Base-by-base conservation (phyloP, 2,797 vertebrate species). In the Syngnathus rostellatus region DNA sequence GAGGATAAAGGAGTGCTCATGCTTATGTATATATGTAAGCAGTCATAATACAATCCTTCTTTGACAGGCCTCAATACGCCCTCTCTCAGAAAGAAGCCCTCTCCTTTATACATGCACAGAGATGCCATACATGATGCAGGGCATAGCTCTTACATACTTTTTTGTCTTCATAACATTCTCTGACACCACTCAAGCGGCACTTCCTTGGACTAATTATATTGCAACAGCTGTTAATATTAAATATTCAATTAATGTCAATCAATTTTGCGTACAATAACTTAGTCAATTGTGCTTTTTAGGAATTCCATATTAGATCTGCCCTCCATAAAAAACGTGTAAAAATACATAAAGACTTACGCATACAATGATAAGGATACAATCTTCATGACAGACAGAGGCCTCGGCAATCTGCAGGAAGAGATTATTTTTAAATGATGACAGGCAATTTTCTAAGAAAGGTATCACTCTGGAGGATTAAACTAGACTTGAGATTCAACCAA, bases 321-420 rank as follows among this genome's bases (percentile, higher is more conserved):
- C 25, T 17, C 16, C 46, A 48, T 14, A 46, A 46, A 46, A 46
- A 46, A 16, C 45, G 12, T 1, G 3, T 14, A 3, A 1, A 1
- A 60, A 60, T 38, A 60, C 8, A 59, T 8, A 3, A 23, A 45
- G 31, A 31, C 31, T 31, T 31, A 31, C 21, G 2, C 2, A 62
- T n/a, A 43, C n/a, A 43, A 12, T 70, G 40, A 81, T 84, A 93
- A 97, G 93, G 96, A 99, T 99, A 99, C 97, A 98, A 73, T 98
- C 94, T 77, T 93, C 89, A 37, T 94, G 91, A 73, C 91, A 92
- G 79, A 95, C 94, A 87, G 95, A 96, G 64, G 92, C 91, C 77
- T 99, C 95, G 2, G 97, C 96, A 80, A 97, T 94, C 96, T 99
- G 89, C 60, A 74, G 63, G 19, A 63, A 74, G 10, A 75, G 55